A percentile compares a stretch with the other conserved stretches of the same genome.
Evolutionary conservation across 2,113 vertebrate species (phyloP).

Genomic region (Stegastes partitus): DNA sequence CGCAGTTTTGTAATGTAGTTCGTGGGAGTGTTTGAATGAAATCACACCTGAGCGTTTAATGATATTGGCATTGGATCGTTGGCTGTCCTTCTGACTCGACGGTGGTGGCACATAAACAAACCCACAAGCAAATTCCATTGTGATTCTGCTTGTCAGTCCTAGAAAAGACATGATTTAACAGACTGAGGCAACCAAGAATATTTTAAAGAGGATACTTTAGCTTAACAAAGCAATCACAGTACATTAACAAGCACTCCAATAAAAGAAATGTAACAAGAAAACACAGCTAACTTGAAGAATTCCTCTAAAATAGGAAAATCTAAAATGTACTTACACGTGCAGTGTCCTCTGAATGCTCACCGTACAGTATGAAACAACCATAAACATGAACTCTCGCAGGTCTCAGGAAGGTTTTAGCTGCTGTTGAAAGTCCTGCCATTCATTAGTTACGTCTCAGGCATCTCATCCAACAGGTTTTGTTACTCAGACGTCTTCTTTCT

Average conservation of each 20-base stretch:
- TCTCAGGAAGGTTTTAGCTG: constrained; percentile 4
- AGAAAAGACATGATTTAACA: not conserved
- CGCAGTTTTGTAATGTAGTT: not conserved
- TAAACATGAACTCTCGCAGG: not conserved
- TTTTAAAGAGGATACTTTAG: no score
- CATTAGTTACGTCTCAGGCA: not conserved
- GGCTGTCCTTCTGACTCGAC: constrained; percentile 45
- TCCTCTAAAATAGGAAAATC: not conserved
- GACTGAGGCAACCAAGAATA: not conserved
- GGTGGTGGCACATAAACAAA: constrained; percentile 78
- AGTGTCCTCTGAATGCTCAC: not conserved
- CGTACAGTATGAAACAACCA: not conserved
- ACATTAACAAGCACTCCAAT: not conserved
- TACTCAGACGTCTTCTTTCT: not conserved
- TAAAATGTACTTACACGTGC: constrained; percentile 43
- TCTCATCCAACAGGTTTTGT: constrained; percentile 65
- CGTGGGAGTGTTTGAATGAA: not conserved
- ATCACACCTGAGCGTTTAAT: constrained; percentile 80
- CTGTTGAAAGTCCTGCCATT: not conserved
- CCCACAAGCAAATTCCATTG: constrained; percentile 83
- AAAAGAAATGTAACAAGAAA: not conserved
- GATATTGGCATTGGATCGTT: constrained; percentile 11
- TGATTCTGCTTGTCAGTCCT: constrained; percentile 13
- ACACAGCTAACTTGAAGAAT: not conserved
- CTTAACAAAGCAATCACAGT: constrained; percentile 1